These are phyloP conservation scores for Macropus fuliginosus DNA, from an alignment of 2,797 vertebrate genomes.

Conservation along the genomic window DNA sequence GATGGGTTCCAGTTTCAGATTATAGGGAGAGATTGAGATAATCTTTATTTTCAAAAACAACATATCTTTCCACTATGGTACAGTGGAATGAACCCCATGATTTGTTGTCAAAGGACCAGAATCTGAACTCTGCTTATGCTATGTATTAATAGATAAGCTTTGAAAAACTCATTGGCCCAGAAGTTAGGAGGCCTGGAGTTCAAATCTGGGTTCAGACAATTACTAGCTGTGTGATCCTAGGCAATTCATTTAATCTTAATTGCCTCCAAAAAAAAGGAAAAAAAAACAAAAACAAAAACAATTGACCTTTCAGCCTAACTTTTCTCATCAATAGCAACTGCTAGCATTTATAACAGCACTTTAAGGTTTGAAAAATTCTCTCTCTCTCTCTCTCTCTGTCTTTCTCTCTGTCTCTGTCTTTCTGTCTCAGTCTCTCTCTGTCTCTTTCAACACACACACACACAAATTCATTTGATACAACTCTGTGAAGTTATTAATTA, in stretches of 20 bases:
- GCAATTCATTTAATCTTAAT: no score
- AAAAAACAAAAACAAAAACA: accelerated
- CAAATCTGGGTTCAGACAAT: no score
- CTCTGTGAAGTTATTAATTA: background rate
- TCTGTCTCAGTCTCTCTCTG: no score
- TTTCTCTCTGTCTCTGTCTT: no score
- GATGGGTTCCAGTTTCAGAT: no score
- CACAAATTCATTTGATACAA: background rate
- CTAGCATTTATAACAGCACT: no score
- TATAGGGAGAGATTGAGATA: background rate
- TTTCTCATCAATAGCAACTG: background rate
- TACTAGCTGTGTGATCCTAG: no score
- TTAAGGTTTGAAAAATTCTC: background rate
- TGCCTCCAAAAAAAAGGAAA: no score
- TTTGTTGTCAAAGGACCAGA: background rate
- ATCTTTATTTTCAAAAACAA: background rate
- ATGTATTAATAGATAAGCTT: background rate
- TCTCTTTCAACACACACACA: no score
- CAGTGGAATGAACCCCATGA: background rate
- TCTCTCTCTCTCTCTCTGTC: no score
- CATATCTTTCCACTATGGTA: background rate
- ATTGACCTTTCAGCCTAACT: background rate
- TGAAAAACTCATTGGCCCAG: background rate
- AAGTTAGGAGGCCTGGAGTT: no score
- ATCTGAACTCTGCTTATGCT: background rate